These are phyloP conservation scores for Anthopleura xanthogrammica DNA, from an alignment of 92 coral and sea anemone genomes.

Conservation along the genomic window DNA sequence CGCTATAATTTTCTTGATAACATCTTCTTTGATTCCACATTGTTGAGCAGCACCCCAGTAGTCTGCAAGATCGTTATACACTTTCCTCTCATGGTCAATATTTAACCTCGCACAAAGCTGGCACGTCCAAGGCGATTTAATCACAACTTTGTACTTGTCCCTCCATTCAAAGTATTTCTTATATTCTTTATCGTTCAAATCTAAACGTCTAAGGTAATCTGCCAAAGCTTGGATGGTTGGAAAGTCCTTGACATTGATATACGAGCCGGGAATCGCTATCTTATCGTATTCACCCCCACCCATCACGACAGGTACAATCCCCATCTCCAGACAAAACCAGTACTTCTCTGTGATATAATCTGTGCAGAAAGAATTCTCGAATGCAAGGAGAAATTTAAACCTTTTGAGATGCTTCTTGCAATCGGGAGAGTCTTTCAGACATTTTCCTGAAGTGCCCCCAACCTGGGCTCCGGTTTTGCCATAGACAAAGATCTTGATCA, in stretches of 20 bases:
- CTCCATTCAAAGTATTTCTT: conserved; percentile 62
- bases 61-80: conserved; percentile 34
- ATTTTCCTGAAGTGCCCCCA: conserved; percentile 18
- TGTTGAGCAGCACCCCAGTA: conserved; percentile 44
- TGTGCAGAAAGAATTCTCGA: conserved; percentile 59
- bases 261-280: conserved; percentile 61
- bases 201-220: conserved; percentile 42
- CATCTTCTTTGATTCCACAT: conserved; percentile 40
- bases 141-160: conserved; percentile 32
- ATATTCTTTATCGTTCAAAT: conserved; percentile 52
- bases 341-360: conserved; percentile 70
- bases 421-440: neutral
- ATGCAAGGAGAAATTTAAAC: conserved; percentile 58
- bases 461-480: conserved; percentile 30
- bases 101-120: conserved; percentile 32
- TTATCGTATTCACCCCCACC: conserved; percentile 50
- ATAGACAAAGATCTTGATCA: conserved; percentile 47
- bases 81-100: conserved; percentile 20
- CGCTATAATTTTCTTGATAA: conserved; percentile 28
- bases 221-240: conserved; percentile 55
- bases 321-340: conserved; percentile 36
- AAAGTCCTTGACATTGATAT: conserved; percentile 50
- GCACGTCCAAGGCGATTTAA: conserved; percentile 34
- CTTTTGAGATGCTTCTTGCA: conserved; percentile 35
- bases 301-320: conserved; percentile 61